Percentiles rank a stretch among this genome's conserved stretches.
phyloP scores from a whole-genome alignment of 2,113 vertebrate genomes.

The Erpornis zantholeuca region DNA sequence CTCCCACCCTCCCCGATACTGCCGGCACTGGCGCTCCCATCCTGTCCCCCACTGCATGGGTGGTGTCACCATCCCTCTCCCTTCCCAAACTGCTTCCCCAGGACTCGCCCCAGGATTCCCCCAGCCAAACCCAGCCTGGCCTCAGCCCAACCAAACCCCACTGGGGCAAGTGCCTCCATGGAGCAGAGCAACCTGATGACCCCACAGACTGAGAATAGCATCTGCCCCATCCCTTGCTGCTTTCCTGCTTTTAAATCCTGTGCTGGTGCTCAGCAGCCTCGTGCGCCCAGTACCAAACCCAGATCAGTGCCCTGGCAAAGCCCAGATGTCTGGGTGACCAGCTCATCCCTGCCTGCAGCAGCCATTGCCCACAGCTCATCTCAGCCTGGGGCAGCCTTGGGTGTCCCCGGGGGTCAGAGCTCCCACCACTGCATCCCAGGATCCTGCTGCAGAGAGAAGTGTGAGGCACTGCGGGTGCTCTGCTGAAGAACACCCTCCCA shows the following conservation, averaged over 20 bases:
- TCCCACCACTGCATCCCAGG: fast-evolving
- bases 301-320: not conserved
- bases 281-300: fast-evolving
- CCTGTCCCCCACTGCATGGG: fast-evolving
- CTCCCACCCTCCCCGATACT: not conserved
- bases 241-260: not conserved
- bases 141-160: not conserved
- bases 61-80: not conserved
- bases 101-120: not conserved
- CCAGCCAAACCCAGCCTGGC: not conserved
- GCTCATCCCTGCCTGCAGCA: not conserved
- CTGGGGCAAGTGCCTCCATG: fast-evolving
- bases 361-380: fast-evolving
- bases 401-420: not conserved
- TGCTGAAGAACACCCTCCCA: not conserved
- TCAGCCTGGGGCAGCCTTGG: not conserved
- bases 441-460: not conserved
- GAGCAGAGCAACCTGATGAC: fast-evolving
- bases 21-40: not conserved
- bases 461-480: fast-evolving
- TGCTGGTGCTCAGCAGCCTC: not conserved
- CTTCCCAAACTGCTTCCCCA: not conserved
- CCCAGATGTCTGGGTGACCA: not conserved
- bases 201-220: not conserved
- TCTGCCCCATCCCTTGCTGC: not conserved